A percentile compares a stretch with the other conserved stretches of the same genome.
These are phyloP conservation scores for Salmo trutta DNA, from an alignment of 2,797 vertebrate species.

Conservation along the genomic window DNA sequence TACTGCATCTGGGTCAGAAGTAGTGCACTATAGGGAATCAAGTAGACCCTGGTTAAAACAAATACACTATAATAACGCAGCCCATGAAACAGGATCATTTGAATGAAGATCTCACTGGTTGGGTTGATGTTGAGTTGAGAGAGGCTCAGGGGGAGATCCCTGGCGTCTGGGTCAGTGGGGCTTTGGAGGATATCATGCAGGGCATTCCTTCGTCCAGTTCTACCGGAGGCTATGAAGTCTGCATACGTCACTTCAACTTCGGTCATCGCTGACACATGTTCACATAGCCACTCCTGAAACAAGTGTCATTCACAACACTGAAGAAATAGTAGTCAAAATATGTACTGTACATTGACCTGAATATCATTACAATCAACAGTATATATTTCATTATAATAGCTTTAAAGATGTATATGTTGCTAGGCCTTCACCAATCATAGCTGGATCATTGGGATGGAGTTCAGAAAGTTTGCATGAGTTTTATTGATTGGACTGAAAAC, in stretches of 20 bases:
- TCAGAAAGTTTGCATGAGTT: too few species aligned
- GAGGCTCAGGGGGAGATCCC: conserved; percentile 87
- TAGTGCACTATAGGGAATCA: too few species aligned
- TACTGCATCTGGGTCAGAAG: too few species aligned
- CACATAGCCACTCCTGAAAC: conserved; percentile 56
- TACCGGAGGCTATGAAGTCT: conserved; percentile 95
- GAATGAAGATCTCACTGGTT: conserved; percentile 43
- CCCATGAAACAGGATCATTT: not conserved
- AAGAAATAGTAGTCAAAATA: not conserved
- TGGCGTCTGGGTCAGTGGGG: conserved; percentile 85
- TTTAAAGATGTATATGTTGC: too few species aligned
- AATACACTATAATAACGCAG: not conserved
- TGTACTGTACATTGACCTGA: too few species aligned
- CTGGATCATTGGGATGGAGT: too few species aligned
- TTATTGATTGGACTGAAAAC: too few species aligned
- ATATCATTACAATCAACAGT: too few species aligned
- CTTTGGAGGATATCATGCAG: conserved; percentile 94
- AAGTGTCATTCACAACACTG: not conserved
- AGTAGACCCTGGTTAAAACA: not conserved
- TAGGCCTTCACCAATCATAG: too few species aligned
- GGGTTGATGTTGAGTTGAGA: conserved; percentile 73
- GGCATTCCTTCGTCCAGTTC: conserved; percentile 94
- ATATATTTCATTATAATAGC: too few species aligned
- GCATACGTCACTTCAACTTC: conserved; percentile 97
- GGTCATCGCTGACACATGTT: conserved; percentile 86